These are phyloP conservation scores for Armadillidium nasatum DNA, from an alignment of 1,140 invertebrate species.

Conservation along the genomic window DNA sequence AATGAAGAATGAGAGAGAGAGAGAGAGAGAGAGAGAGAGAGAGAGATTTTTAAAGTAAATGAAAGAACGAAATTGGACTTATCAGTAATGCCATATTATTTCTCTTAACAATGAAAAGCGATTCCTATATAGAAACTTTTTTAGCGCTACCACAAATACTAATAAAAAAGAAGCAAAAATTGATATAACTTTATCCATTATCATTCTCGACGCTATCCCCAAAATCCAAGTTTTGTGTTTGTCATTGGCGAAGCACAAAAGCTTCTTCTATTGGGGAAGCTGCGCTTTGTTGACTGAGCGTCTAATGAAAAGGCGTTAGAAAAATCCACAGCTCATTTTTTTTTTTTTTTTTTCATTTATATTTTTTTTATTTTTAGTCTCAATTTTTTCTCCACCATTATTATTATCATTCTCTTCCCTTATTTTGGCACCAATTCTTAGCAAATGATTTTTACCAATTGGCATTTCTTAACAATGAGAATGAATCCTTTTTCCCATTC, in stretches of 20 bases:
- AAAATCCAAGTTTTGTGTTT: constrained; percentile 41
- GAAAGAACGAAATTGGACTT: not conserved
- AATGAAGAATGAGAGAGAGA: no score
- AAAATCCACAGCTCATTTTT: not conserved
- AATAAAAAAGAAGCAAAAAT: constrained; percentile 37
- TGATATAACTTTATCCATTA: constrained; percentile 44
- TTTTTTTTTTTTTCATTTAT: no score
- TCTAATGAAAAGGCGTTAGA: constrained; percentile 36
- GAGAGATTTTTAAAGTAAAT: no score
- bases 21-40: no score
- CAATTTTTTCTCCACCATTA: no score
- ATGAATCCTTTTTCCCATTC: no score
- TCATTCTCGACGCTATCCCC: constrained; percentile 39
- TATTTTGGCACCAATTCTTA: no score
- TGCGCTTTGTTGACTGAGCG: constrained; percentile 40
- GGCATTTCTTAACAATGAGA: no score
- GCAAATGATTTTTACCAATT: no score
- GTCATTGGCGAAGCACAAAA: constrained; percentile 40
- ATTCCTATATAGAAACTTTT: constrained; percentile 35
- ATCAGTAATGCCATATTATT: constrained; percentile 6
- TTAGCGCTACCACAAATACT: constrained; percentile 39
- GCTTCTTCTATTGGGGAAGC: constrained; percentile 37
- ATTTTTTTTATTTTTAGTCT: no score
- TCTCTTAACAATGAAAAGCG: not conserved
- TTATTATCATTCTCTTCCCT: no score